Evolutionary conservation across 2,113 vertebrate genomes (phyloP).

Genomic region (Rhea americana): DNA sequence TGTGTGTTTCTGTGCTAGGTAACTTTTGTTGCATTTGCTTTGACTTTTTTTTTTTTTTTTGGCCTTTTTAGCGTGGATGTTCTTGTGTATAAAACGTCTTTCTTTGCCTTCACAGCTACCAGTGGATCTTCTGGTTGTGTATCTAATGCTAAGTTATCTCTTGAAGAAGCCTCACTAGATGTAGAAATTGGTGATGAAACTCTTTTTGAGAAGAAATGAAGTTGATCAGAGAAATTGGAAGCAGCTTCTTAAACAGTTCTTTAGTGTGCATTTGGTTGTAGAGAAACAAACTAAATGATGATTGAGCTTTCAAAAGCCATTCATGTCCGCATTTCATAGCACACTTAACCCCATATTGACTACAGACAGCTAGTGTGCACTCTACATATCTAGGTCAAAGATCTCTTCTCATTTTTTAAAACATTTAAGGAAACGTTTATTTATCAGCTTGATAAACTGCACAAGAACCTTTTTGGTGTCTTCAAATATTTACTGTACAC

Average conservation of each 20-base stretch:
- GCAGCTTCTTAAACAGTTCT: not conserved
- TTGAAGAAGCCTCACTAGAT: slow-evolving; percentile 16
- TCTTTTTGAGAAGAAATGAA: slow-evolving; percentile 66
- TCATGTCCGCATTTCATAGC: not conserved
- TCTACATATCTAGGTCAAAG: slow-evolving; percentile 44
- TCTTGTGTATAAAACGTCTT: not conserved
- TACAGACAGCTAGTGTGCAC: slow-evolving; percentile 6
- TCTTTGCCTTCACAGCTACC: slow-evolving; percentile 46
- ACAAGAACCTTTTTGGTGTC: slow-evolving; percentile 12
- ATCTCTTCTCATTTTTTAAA: slow-evolving; percentile 48
- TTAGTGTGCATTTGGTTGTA: not conserved
- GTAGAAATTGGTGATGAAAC: slow-evolving; percentile 1
- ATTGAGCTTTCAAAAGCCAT: slow-evolving; percentile 42
- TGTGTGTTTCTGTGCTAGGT: not conserved
- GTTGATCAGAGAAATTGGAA: slow-evolving; percentile 42
- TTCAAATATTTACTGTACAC: slow-evolving; percentile 51
- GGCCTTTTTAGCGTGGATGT: not conserved
- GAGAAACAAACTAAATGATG: slow-evolving; percentile 22
- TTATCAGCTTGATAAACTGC: slow-evolving; percentile 31
- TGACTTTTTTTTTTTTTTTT: not conserved
- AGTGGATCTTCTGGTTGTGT: slow-evolving; percentile 48
- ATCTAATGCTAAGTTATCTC: slow-evolving; percentile 34
- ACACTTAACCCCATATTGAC: slow-evolving; percentile 28
- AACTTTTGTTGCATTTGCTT: not conserved
- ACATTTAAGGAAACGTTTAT: slow-evolving; percentile 43